Percentiles rank a stretch among this genome's conserved stretches.
Evolutionary conservation across 2,797 vertebrate species (phyloP).

Genomic region (Oreochromis mossambicus): DNA sequence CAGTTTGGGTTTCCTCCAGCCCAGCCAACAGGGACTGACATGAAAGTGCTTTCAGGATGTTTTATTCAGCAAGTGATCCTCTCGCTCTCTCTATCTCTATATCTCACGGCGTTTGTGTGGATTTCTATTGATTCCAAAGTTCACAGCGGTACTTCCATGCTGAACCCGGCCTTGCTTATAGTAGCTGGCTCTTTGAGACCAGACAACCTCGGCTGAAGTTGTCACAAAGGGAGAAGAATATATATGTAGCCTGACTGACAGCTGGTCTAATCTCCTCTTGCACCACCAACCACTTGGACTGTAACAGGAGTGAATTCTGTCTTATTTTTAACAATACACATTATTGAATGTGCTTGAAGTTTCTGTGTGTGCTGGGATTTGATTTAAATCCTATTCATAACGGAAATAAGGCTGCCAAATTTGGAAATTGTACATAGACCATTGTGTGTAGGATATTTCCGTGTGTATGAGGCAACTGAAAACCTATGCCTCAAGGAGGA

Average conservation of each 20-base stretch:
- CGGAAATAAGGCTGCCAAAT: not conserved
- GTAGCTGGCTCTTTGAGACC: not conserved
- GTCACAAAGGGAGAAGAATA: not conserved
- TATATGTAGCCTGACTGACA: not conserved
- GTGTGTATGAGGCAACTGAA: not conserved
- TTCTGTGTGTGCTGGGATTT: not conserved
- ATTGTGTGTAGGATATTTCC: not conserved
- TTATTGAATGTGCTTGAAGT: not conserved
- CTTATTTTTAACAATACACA: not conserved
- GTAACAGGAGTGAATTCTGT: not conserved
- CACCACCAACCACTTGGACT: not conserved
- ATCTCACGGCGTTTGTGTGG: not conserved
- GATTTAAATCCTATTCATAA: not conserved
- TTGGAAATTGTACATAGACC: not conserved
- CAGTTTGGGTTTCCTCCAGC: constrained; percentile 52
- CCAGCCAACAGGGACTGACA: constrained; percentile 41
- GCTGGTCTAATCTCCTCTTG: not conserved
- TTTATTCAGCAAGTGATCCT: constrained; percentile 52
- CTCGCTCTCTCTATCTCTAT: not conserved
- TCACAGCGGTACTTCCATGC: constrained; percentile 1
- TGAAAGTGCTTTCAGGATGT: constrained; percentile 58
- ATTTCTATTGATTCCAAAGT: constrained; percentile 28
- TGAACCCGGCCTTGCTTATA: not conserved
- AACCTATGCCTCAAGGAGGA: constrained; percentile 1
- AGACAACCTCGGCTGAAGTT: constrained; percentile 6